Evolutionary conservation across 2,888 invertebrate genomes (phyloP), one percentile per base, ranked within the genome.

Genomic region (Aphelenchoides bicaudatus): DNA sequence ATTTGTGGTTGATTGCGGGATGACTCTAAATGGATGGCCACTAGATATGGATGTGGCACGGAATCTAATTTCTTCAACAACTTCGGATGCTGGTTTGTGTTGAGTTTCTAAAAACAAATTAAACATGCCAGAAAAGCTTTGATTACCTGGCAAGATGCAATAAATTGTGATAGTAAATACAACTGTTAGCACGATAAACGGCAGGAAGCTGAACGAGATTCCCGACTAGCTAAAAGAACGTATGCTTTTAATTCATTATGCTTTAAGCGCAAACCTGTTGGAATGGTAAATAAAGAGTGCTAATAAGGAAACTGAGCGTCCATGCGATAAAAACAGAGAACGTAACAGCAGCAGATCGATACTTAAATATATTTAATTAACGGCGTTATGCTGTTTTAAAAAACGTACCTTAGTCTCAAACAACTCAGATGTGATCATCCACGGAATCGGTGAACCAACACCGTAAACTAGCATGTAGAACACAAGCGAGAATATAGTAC

Each of bases 121-220:
- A 21, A 55, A 55, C n/a, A n/a, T n/a, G n/a, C n/a, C n/a, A n/a
- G n/a, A n/a, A 19, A 55, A 52, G 25, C 13, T 8, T n/a, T 5
- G n/a, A n/a, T 53, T 2, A 62, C 63, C 76, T 37, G 76, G 76
- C 5, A 76, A 63, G 6, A 76, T 56, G 34, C 69, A 61, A 52
- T 70, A 77, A 28, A 77, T 63, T 31, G 70, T 59, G 31, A 70
- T 57, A 29, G 71, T 67, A 46, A 62, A 66, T 13, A 72, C 53
- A 21, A 59, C 56, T 39, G 80, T 73, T 1, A 80, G 68, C 3
- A 72, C 71, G 3, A 81, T 80, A 69, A 82, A 82, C 0, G 82
- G 82, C 8, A 81, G 61, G 65, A 81, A 82, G 39, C 80, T 79
- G 60, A 73, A 78, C 13, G 77, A 66, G 13, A 68, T 67, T n/a